A percentile compares a stretch with the other conserved stretches of the same genome.
These are phyloP conservation scores for Rotaria macrura DNA, from an alignment of 2,888 invertebrate genomes.

Conservation along the genomic window DNA sequence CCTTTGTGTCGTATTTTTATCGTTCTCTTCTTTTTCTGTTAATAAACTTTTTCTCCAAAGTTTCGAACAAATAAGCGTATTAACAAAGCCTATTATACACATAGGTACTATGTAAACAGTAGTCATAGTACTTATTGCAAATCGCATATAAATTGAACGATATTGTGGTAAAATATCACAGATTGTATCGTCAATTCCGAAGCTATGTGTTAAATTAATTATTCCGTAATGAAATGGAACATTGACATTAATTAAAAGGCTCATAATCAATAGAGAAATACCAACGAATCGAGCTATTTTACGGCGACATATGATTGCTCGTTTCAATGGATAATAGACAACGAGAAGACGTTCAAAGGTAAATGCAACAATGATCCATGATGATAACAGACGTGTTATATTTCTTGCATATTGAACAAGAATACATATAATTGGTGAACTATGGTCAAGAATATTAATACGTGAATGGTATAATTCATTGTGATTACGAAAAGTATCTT, in stretches of 20 bases:
- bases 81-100: background rate
- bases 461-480: background rate
- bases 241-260: background rate
- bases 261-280: background rate
- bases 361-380: constrained; percentile 17
- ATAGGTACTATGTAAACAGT: constrained; percentile 4
- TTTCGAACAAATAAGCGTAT: constrained; percentile 2
- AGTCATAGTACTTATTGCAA: background rate
- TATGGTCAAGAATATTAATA: background rate
- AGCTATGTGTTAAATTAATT: background rate
- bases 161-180: background rate
- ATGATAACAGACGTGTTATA: background rate
- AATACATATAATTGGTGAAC: background rate
- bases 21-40: background rate
- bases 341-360: constrained; percentile 2
- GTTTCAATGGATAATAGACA: constrained; percentile 2
- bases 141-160: constrained; percentile 6
- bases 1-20: background rate
- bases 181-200: background rate
- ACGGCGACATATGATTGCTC: background rate
- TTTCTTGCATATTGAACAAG: background rate
- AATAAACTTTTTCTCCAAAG: constrained; percentile 3
- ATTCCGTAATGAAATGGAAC: constrained; percentile 20
- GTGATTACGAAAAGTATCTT: constrained; percentile 20
- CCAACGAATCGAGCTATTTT: background rate